These are phyloP conservation scores for Holcopasites calliopsidis DNA, from an alignment of 1,140 invertebrate species.

Conservation along the genomic window DNA sequence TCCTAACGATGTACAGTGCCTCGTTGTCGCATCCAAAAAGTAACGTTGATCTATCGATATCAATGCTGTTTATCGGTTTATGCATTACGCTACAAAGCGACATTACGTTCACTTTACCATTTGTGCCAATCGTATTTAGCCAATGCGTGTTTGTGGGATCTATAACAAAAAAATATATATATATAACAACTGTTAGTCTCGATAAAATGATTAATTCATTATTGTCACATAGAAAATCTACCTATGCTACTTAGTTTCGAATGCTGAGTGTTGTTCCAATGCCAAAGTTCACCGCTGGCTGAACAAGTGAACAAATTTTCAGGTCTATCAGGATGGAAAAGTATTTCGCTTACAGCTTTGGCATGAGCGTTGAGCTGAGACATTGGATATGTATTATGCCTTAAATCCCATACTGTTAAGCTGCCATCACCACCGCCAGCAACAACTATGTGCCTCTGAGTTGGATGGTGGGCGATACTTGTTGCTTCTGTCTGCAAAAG, in stretches of 20 bases:
- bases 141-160: conserved; percentile 81
- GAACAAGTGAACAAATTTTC: conserved; percentile 91
- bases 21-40: conserved; percentile 92
- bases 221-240: conserved; percentile 29
- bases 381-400: conserved; percentile 89
- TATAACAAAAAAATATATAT: conserved; percentile 44
- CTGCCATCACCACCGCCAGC: conserved; percentile 91
- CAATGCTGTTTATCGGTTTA: conserved; percentile 89
- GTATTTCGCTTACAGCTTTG: conserved; percentile 88
- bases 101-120: conserved; percentile 86
- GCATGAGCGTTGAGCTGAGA: conserved; percentile 89
- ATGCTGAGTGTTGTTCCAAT: conserved; percentile 85
- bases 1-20: conserved; percentile 87
- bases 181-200: not conserved
- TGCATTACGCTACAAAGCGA: conserved; percentile 85
- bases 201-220: not conserved
- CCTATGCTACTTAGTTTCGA: conserved; percentile 75
- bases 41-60: conserved; percentile 85
- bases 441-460: conserved; percentile 90
- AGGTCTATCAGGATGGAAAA: conserved; percentile 90
- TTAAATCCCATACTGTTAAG: conserved; percentile 93
- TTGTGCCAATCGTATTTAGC: conserved; percentile 83
- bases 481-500: conserved; percentile 83
- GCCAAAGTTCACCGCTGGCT: conserved; percentile 90
- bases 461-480: conserved; percentile 89